These are phyloP conservation scores for Dioctria rufipes DNA, from an alignment of 2,888 invertebrate genomes.

Conservation along the genomic window DNA sequence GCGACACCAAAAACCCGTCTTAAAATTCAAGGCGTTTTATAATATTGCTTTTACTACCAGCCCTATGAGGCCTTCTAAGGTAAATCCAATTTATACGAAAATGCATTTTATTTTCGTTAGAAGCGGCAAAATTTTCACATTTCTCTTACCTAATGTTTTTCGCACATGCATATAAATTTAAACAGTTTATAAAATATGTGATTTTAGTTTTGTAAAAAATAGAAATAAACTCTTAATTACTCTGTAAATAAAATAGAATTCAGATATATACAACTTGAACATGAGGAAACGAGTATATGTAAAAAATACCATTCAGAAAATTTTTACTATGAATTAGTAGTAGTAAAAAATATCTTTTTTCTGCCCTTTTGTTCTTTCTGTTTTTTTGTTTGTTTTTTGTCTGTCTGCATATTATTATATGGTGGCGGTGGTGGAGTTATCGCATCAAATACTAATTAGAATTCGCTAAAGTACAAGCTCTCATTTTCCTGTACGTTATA, in stretches of 20 bases:
- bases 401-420: background rate
- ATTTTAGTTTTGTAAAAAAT: conserved; percentile 25
- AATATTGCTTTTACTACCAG: background rate
- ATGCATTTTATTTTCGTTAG: no score
- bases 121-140: background rate
- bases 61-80: background rate
- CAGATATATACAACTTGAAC: conserved; percentile 33
- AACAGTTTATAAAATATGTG: conserved; percentile 19
- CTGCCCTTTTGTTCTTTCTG: no score
- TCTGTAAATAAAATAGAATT: background rate
- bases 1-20: no score
- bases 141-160: background rate
- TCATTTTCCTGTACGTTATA: conserved; percentile 11
- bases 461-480: no score
- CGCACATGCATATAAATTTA: conserved; percentile 28
- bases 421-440: background rate
- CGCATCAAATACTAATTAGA: conserved; percentile 5
- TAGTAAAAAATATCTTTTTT: no score
- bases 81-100: background rate
- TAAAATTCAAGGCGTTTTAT: no score
- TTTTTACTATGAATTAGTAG: background rate
- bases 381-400: conserved; percentile 1
- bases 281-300: conserved; percentile 20
- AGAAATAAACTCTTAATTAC: conserved; percentile 17
- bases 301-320: conserved; percentile 1